Evolutionary conservation across 2,888 invertebrate genomes (phyloP).

Genomic region (Dryomyza anilis): DNA sequence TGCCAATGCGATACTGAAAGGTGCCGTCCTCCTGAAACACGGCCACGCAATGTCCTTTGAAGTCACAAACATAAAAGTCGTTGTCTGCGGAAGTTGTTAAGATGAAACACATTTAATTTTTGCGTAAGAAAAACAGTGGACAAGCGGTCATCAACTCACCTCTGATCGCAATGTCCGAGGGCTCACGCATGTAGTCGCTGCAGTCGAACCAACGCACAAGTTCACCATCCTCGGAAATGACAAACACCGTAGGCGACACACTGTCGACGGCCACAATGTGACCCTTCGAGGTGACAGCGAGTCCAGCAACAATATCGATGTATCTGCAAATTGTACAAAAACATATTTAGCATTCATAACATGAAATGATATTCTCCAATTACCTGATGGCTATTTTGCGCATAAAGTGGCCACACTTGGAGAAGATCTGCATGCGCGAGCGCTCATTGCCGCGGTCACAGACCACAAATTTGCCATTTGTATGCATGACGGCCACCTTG

Average conservation of each 20-base stretch:
- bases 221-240: conserved; percentile 90
- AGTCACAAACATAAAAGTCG: conserved; percentile 96
- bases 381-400: conserved; percentile 86
- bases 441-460: conserved; percentile 97
- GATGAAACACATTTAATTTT: conserved; percentile 24
- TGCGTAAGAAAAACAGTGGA: no score
- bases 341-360: background rate
- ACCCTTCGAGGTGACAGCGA: conserved; percentile 90
- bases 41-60: conserved; percentile 97
- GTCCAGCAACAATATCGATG: conserved; percentile 90
- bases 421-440: conserved; percentile 97
- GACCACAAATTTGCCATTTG: conserved; percentile 90
- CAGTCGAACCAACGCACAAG: conserved; percentile 96
- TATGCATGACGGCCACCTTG: conserved; percentile 90
- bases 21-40: conserved; percentile 92
- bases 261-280: conserved; percentile 97
- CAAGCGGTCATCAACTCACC: conserved; percentile 64
- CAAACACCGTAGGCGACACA: conserved; percentile 95
- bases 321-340: conserved; percentile 64
- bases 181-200: conserved; percentile 96
- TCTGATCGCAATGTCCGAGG: conserved; percentile 94
- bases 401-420: conserved; percentile 92
- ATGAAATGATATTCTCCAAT: background rate
- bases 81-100: conserved; percentile 68
- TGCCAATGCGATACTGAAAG: conserved; percentile 91